Conservation (phyloP, 2,797 vertebrate genomes). For the Tolypeutes matacus region DNA sequence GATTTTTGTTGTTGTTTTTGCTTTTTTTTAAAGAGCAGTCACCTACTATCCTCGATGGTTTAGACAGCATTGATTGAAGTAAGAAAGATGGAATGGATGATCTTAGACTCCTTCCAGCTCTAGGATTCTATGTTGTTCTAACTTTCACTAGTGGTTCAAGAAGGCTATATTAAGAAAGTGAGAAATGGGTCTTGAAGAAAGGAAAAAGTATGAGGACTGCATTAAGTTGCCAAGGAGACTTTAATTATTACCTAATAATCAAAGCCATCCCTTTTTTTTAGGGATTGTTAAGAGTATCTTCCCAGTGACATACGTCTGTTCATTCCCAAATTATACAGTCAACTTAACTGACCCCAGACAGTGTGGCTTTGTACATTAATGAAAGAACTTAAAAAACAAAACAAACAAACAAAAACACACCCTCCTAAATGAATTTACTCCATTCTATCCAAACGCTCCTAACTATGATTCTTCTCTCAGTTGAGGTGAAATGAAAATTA, state of each 20-base stretch:
- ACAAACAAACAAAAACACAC: too few relatives aligned
- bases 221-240: not conserved
- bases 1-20: not conserved
- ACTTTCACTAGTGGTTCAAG: slow-evolving; percentile 9
- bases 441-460: slow-evolving; percentile 21
- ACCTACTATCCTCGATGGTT: not conserved
- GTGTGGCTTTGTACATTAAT: not conserved
- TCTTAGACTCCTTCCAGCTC: not conserved
- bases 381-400: slow-evolving; percentile 6
- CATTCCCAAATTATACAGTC: not conserved
- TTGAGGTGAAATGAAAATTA: slow-evolving; percentile 46
- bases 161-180: not conserved
- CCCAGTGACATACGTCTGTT: not conserved
- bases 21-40: not conserved
- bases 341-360: not conserved
- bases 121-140: not conserved
- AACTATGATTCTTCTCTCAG: slow-evolving; percentile 44
- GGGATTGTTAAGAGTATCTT: slow-evolving; percentile 23
- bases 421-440: slow-evolving; percentile 24
- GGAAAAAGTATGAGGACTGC: not conserved
- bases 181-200: not conserved
- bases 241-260: not conserved
- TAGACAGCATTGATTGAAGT: not conserved
- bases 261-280: not conserved
- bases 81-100: not conserved